Base-by-base conservation (phyloP, 2,888 invertebrate species). In the Phania funesta region DNA sequence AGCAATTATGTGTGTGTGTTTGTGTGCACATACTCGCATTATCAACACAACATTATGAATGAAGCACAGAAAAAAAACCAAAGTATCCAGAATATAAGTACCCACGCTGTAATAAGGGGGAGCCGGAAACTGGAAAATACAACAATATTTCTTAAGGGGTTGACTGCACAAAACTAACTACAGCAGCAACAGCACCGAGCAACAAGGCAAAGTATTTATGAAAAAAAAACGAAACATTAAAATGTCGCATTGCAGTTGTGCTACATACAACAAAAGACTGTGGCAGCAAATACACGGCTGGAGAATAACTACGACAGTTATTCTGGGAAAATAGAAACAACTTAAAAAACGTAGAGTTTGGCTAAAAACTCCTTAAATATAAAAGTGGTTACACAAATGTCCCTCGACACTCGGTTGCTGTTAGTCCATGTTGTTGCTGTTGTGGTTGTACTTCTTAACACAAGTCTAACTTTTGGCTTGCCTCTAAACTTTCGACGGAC, bases 221-320 rank as follows among this genome's bases (percentile, higher is more conserved):
- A 41, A 74, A 48, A 76, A 56, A 70, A 60, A 60, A 18, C 13
- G 62, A 73, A 83, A 64, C 73, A 73, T 64, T 54, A 76, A 85
- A 86, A 84, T 87, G 87, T 85, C 87, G 87, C 87, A 87, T 85
- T 87, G 87, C 87, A 87, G 81, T 83, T 83, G 83, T 80, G 77
- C 75, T 48, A 79, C 58, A 80, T 64, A 74, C 77, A 80, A 76
- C 79, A 70, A 70, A 76, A 79, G 65, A 64, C 65, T 67, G 32
- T 68, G 64, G 38, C 52, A 50, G 29, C 46, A 44, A 70, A 38
- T 32, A 48, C 48, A 73, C 46, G n/a, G 22, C 56, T 41, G 41
- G 18, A 50, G 48, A 58, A 41, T 46, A 70, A 46, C 16, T 46
- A 32, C 68, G 18, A 65, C 78, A 58, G 65, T 24, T 44, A 65